Evolutionary conservation across 2,888 invertebrate genomes (phyloP), one percentile per base, ranked within the genome.

Genomic region (Callyntrura sp.): DNA sequence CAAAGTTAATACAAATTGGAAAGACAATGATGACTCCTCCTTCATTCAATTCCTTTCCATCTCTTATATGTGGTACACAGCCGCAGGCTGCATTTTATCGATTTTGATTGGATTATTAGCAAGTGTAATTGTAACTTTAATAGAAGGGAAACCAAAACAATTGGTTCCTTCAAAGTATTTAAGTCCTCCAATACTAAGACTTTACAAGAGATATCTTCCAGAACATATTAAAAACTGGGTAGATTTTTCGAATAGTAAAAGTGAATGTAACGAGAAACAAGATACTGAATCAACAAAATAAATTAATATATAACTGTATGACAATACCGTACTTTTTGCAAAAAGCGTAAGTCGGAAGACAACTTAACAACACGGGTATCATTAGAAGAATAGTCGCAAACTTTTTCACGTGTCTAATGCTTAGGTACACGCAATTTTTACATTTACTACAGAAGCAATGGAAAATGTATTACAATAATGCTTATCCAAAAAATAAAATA

Each of bases 61-160:
- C 14, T 94, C 94, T 2, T 94, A 94, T 91, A 92, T 94, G 88
- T 94, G 94, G 94, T 94, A 94, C 89, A 93, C 94, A 8, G 93
- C 94, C 48, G 85, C 94, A 57, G 93, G 94, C 0, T 93, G 93
- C 43, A 23, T 93, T 17, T 86, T 94, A 20, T 94, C 94, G 6
- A 88, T 94, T 9, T 78, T 93, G 4, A 88, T 94, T n/a, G 94
- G 94, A 14, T 35, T 92, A 14, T 17, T 91, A 20, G 68, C 51
- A 11, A 92, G 92, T 84, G 23, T 82, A 8, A 23, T 81, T 25
- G 28, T 79, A 1, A 85, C 82, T 25, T 17, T 17, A 8, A 43
- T 70, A 57, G 48, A 51, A 6, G 48, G 55, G 0, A 82, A 81
- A n/a, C 60, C 65, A 6, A 51, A 65, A 3, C 43, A 55, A 25